Conservation (phyloP, 2,888 invertebrate species). For the Lomographa bimaculata region DNA sequence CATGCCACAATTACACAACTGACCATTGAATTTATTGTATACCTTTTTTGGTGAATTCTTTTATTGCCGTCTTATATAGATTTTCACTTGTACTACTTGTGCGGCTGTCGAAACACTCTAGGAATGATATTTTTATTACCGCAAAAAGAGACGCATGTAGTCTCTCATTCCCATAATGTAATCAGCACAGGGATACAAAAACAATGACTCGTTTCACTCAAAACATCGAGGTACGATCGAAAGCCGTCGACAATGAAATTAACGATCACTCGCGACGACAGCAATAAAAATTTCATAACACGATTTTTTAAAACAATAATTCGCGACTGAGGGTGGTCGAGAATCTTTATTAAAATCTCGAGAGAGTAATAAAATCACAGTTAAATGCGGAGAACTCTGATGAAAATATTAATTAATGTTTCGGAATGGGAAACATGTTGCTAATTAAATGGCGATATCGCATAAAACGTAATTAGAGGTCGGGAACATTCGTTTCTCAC, state of each 20-base stretch:
- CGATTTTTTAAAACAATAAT: conserved; percentile 73
- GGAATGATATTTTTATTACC: conserved; percentile 53
- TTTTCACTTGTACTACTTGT: conserved; percentile 52
- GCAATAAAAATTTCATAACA: conserved; percentile 69
- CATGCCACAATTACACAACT: conserved; percentile 62
- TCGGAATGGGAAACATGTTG: conserved; percentile 81
- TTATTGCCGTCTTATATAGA: conserved; percentile 49
- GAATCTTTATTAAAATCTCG: conserved; percentile 82
- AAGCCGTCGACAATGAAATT: conserved; percentile 58
- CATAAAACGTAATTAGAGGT: conserved; percentile 82
- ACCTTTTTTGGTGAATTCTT: conserved; percentile 66
- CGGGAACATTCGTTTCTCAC: conserved; percentile 78
- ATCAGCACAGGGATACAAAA: conserved; percentile 42
- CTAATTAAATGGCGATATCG: conserved; percentile 83
- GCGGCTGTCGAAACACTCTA: conserved; percentile 46
- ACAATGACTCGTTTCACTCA: conserved; percentile 42
- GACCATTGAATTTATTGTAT: conserved; percentile 66
- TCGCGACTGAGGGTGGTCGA: conserved; percentile 75
- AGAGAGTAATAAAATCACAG: conserved; percentile 80
- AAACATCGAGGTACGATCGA: conserved; percentile 51
- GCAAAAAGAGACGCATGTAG: conserved; percentile 54
- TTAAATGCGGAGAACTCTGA: conserved; percentile 80
- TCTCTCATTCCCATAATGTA: conserved; percentile 43
- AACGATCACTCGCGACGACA: conserved; percentile 54
- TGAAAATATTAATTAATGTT: conserved; percentile 83